Conservation (phyloP, 2,797 vertebrate species). For the Pristis pectinata region DNA sequence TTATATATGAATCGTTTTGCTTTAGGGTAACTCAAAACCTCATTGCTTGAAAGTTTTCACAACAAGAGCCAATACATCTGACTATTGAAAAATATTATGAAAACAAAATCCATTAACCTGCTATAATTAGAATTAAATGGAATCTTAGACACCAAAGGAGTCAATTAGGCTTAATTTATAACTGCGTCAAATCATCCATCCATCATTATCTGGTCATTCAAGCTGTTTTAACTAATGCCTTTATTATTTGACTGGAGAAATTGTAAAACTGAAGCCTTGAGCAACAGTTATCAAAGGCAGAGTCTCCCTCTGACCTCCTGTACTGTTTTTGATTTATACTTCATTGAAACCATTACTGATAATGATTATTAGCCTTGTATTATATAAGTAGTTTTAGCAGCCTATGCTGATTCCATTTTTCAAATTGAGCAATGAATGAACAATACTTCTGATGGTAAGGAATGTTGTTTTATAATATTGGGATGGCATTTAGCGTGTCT, state of each 20-base stretch:
- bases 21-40: conserved; percentile 11
- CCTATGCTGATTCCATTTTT: conserved; percentile 9
- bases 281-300: background rate
- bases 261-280: background rate
- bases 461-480: background rate
- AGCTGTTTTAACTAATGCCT: background rate
- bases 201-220: conserved; percentile 31
- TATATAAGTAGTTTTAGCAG: conserved; percentile 14
- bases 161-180: conserved; percentile 34
- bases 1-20: background rate
- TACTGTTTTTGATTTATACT: background rate
- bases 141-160: conserved; percentile 20
- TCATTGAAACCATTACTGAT: background rate
- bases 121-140: conserved; percentile 26
- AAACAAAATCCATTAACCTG: conserved; percentile 32
- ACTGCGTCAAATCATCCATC: conserved; percentile 12
- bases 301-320: background rate
- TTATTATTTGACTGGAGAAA: background rate
- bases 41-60: conserved; percentile 19
- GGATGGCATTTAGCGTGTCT: background rate
- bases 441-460: background rate
- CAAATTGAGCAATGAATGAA: background rate
- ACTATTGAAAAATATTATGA: conserved; percentile 15
- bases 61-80: background rate
- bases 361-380: conserved; percentile 7